phyloP scores from a whole-genome alignment of 2,888 invertebrate species.

The Griposia aprilina region DNA sequence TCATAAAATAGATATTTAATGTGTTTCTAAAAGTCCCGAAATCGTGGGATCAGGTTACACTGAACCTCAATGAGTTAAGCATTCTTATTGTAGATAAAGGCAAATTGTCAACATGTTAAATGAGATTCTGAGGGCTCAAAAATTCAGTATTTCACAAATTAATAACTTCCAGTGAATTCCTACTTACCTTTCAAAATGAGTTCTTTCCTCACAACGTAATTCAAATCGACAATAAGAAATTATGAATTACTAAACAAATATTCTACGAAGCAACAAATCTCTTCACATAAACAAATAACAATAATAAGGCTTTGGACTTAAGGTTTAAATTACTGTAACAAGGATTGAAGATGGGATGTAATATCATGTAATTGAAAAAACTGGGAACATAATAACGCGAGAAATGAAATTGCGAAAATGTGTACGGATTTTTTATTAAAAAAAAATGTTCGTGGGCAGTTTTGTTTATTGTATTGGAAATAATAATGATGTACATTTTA shows the following conservation, averaged over 20 bases:
- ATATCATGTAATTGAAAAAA: slow-evolving; percentile 44
- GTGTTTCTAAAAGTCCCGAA: too few species aligned
- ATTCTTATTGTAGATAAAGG: too few species aligned
- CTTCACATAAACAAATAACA: not conserved
- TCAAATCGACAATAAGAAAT: slow-evolving; percentile 52
- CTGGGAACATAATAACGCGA: slow-evolving; percentile 30
- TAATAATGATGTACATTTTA: not conserved
- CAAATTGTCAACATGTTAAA: not conserved
- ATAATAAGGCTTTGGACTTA: not conserved
- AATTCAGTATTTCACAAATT: slow-evolving; percentile 42
- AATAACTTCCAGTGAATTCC: slow-evolving; percentile 8
- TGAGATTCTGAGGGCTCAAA: slow-evolving; percentile 44
- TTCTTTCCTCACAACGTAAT: slow-evolving; percentile 37
- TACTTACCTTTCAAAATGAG: slow-evolving; percentile 35
- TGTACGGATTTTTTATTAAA: slow-evolving; percentile 40
- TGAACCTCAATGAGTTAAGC: too few species aligned
- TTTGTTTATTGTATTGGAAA: slow-evolving; percentile 12
- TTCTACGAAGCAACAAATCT: slow-evolving; percentile 12
- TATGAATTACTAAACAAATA: slow-evolving; percentile 53
- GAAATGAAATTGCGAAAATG: slow-evolving; percentile 51
- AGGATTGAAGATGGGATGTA: slow-evolving; percentile 13
- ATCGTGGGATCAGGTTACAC: too few species aligned
- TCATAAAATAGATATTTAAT: too few species aligned
- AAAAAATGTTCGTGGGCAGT: slow-evolving; percentile 28
- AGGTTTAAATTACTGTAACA: slow-evolving; percentile 16